Evolutionary conservation across 2,113 vertebrate species (phyloP), one percentile per base, ranked within the genome.

Genomic region (Tragulus kanchil): DNA sequence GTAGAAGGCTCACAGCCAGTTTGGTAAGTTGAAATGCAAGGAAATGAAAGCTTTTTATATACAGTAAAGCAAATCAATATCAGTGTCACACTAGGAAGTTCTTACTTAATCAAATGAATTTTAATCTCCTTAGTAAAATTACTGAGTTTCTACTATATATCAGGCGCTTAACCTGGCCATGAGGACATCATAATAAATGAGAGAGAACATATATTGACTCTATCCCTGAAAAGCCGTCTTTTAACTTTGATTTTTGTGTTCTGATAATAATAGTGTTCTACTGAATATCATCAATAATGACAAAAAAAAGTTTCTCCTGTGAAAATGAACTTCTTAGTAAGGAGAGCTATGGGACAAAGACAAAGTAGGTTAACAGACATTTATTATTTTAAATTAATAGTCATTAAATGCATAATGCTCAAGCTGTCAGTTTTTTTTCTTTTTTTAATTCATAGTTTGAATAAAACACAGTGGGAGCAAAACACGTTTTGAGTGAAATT

Each of bases 91-190:
- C 45, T 52, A 58, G 45, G 13, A 88, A 82, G 85, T 79, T 77
- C 12, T 88, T 96, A 2, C 8, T 95, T 97, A 67, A 86, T 42
- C 1, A n/a, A n/a, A n/a, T n/a, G n/a, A n/a, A n/a, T n/a, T n/a
- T n/a, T n/a, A n/a, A n/a, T n/a, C n/a, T n/a, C n/a, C n/a, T n/a
- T n/a, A n/a, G n/a, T n/a, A n/a, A n/a, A n/a, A n/a, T n/a, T n/a
- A n/a, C n/a, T n/a, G n/a, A n/a, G n/a, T n/a, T n/a, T n/a, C n/a
- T n/a, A n/a, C n/a, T n/a, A n/a, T n/a, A n/a, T n/a, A n/a, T n/a
- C n/a, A n/a, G n/a, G n/a, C n/a, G n/a, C n/a, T n/a, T n/a, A n/a
- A n/a, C n/a, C n/a, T n/a, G n/a, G n/a, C n/a, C n/a, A n/a, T n/a
- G n/a, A n/a, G n/a, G n/a, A n/a, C 2, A 65, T 8, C 48, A 19